Evolutionary conservation across 2,113 vertebrate genomes (phyloP), one percentile per base, ranked within the genome.

Genomic region (Erythrocercus mccallii): DNA sequence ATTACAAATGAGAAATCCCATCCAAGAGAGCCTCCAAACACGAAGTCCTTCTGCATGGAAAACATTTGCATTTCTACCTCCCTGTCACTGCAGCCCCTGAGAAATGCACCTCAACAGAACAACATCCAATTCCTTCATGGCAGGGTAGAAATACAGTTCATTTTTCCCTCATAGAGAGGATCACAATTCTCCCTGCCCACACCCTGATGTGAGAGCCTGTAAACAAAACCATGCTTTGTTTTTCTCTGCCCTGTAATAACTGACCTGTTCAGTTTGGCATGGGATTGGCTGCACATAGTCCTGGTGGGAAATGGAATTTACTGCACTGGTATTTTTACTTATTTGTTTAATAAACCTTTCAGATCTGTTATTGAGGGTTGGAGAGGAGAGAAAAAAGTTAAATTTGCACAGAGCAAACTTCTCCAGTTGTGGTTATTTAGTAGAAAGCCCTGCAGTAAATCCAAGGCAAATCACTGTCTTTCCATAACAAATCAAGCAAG

Each of bases 261-360:
- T 38, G 37, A 58, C 35, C 53, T 9, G 15, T 8, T 85, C 6
- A 0, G 56, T 51, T 78, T 69, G 71, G 73, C 70, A 96, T 35
- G 37, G 3, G 48, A 81, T 11, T 20, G 57, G 64, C 66, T 91
- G 44, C 68, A 86, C 45, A 6, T 4, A 10, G 33, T 72, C 76
- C 91, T 85, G 50, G 14, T 23, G 21, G 58, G 27, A 92, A 80
- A 94, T 28, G 33, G 40, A 82, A 91, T 65, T 90, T 35, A 25
- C 56, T 54, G 47, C 74, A 81, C 56, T 30, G 17, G 24, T 38
- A 62, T 47, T 78, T 96, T 73, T 47, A 83, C 86, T 93, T 72
- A 60, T 60, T 89, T 86, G 79, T 84, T 80, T 94, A 90, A 69
- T 93, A 95, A 93, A 91, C 45, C 42, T 81, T 88, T 90, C 73